Percentiles rank a stretch among this genome's conserved stretches.
Evolutionary conservation across 2,888 invertebrate genomes (phyloP).

Genomic region (Odontocerum albicorne): DNA sequence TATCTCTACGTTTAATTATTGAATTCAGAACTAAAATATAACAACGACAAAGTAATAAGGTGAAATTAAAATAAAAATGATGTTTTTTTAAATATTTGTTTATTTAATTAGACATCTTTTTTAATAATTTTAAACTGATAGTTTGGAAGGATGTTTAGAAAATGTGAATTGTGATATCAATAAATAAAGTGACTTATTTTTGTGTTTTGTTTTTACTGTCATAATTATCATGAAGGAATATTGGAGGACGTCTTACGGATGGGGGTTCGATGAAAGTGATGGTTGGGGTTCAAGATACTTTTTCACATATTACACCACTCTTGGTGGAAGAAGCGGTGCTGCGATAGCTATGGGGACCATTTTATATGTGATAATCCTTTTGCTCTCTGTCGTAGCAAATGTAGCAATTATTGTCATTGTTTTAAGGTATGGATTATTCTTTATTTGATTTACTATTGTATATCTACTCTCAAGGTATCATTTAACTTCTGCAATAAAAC

Average conservation of each 20-base stretch:
- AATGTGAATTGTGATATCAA: too few relatives aligned
- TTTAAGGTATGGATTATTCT: slow-evolving; percentile 44
- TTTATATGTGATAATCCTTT: slow-evolving; percentile 43
- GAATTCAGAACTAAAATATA: too few relatives aligned
- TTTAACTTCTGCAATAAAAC: too few relatives aligned
- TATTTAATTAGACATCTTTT: too few relatives aligned
- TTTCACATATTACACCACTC: slow-evolving; percentile 59
- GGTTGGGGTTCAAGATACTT: slow-evolving; percentile 59
- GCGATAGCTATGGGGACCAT: slow-evolving; percentile 47
- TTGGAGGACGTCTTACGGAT: slow-evolving; percentile 54
- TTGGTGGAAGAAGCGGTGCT: slow-evolving; percentile 47
- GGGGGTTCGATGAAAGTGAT: slow-evolving; percentile 50
- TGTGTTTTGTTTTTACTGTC: neutral
- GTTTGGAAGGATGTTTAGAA: too few relatives aligned
- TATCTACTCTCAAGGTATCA: too few relatives aligned
- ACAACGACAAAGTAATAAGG: too few relatives aligned
- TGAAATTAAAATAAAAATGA: too few relatives aligned
- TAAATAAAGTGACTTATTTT: neutral
- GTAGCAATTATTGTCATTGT: slow-evolving; percentile 54
- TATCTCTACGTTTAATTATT: too few relatives aligned
- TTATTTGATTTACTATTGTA: too few relatives aligned
- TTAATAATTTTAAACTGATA: too few relatives aligned
- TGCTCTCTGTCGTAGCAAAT: slow-evolving; percentile 56
- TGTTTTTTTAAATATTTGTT: too few relatives aligned
- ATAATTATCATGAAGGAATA: slow-evolving; percentile 1